A percentile compares a stretch with the other conserved stretches of the same genome.
Conservation (phyloP, 1,140 invertebrate genomes). For the Pentalonia nigronervosa region DNA sequence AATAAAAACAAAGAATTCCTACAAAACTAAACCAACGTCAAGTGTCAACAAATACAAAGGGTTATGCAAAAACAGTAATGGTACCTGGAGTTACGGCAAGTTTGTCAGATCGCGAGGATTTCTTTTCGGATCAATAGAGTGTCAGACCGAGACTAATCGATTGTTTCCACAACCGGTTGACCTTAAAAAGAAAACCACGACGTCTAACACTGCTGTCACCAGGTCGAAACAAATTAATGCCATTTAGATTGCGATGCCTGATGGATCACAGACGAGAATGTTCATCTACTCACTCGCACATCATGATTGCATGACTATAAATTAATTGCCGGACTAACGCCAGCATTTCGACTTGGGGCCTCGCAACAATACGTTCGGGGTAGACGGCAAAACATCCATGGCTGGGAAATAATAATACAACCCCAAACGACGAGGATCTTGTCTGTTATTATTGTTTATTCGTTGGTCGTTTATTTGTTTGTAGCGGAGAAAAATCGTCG, state of each 20-base stretch:
- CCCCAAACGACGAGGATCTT: not conserved
- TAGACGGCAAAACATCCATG: not conserved
- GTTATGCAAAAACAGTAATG: not conserved
- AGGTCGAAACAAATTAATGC: not conserved
- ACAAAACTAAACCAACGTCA: not conserved
- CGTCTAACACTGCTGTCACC: not conserved
- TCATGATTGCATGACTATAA: conserved; percentile 29
- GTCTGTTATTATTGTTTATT: not conserved
- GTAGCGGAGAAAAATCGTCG: not conserved
- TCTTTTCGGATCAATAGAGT: conserved; percentile 15
- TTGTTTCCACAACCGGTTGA: conserved; percentile 51
- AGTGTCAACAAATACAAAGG: not conserved
- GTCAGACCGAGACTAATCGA: conserved; percentile 34
- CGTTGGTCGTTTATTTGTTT: not conserved
- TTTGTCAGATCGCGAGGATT: not conserved
- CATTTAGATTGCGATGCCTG: not conserved
- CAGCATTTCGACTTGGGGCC: not conserved
- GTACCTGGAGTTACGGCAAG: not conserved
- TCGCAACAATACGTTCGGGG: not conserved
- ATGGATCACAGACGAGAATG: not conserved
- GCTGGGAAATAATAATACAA: not conserved
- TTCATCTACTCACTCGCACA: conserved; percentile 14
- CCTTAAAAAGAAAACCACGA: conserved; percentile 32
- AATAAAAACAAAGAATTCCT: not conserved
- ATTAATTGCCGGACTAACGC: not conserved